Evolutionary conservation across 2,797 vertebrate genomes (phyloP).

Genomic region (Rhinoraja longicauda): DNA sequence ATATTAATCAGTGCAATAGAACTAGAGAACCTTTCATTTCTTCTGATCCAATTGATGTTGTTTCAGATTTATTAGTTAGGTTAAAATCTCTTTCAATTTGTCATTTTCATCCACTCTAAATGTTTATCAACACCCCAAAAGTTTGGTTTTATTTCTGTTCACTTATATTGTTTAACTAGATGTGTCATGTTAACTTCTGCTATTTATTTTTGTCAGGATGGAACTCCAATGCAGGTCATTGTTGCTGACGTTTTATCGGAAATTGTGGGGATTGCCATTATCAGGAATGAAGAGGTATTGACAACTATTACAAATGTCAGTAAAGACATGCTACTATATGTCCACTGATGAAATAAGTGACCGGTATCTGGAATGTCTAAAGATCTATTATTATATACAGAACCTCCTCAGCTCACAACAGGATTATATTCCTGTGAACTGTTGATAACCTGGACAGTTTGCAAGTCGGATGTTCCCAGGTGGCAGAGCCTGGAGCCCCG

Average conservation of each 20-base stretch:
- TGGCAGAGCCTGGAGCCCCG: too few species aligned
- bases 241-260: conserved; percentile 64
- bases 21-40: background rate
- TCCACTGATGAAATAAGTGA: background rate
- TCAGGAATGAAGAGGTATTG: conserved; percentile 80
- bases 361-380: background rate
- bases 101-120: background rate
- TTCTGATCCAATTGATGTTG: background rate
- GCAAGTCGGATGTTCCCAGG: too few species aligned
- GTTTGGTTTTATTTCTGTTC: background rate
- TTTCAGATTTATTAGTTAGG: conserved; percentile 6
- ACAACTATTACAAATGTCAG: background rate
- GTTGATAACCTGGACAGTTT: too few species aligned
- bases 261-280: conserved; percentile 70
- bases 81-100: background rate
- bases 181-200: conserved; percentile 40
- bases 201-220: conserved; percentile 57
- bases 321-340: background rate
- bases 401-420: too few species aligned
- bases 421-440: too few species aligned
- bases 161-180: background rate
- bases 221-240: conserved; percentile 67
- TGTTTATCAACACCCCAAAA: background rate
- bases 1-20: background rate
- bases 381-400: background rate